phyloP scores from a whole-genome alignment of 2,113 vertebrate species.

The Phaethon lepturus region DNA sequence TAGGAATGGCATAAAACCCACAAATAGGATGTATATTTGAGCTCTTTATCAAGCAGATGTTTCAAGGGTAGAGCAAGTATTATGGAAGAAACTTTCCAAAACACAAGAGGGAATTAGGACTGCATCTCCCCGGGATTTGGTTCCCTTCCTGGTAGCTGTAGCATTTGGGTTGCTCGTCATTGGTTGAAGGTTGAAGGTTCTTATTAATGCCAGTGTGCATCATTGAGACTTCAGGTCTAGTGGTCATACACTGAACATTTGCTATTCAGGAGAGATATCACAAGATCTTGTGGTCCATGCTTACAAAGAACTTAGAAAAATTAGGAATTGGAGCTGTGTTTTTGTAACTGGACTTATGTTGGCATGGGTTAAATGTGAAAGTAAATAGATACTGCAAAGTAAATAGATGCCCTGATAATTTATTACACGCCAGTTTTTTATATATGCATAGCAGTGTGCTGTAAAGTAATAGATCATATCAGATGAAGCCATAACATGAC shows the following conservation, averaged over 20 bases:
- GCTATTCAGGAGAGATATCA: not conserved
- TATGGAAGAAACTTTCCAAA: not conserved
- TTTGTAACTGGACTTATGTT: not conserved
- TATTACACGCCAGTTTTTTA: slow-evolving; percentile 16
- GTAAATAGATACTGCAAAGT: not conserved
- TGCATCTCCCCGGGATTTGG: not conserved
- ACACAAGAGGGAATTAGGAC: not conserved
- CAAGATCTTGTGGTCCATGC: not conserved
- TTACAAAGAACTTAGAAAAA: not conserved
- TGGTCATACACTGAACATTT: not conserved
- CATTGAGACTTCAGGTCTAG: not conserved
- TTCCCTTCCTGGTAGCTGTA: not conserved
- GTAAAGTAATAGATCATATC: slow-evolving; percentile 56
- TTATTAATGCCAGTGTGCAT: not conserved
- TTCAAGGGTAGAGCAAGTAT: not conserved
- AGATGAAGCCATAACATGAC: slow-evolving; percentile 32
- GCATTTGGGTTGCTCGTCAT: not conserved
- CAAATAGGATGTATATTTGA: rapidly evolving
- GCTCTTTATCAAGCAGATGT: not conserved
- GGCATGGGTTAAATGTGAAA: not conserved
- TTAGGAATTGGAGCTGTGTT: not conserved
- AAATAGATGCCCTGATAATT: slow-evolving; percentile 44
- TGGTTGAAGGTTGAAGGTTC: not conserved
- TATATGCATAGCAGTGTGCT: not conserved
- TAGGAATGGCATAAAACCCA: not conserved